Percentiles rank a stretch among this genome's conserved stretches.
Conservation (phyloP, 2,888 invertebrate species). For the Mythimna albipuncta region DNA sequence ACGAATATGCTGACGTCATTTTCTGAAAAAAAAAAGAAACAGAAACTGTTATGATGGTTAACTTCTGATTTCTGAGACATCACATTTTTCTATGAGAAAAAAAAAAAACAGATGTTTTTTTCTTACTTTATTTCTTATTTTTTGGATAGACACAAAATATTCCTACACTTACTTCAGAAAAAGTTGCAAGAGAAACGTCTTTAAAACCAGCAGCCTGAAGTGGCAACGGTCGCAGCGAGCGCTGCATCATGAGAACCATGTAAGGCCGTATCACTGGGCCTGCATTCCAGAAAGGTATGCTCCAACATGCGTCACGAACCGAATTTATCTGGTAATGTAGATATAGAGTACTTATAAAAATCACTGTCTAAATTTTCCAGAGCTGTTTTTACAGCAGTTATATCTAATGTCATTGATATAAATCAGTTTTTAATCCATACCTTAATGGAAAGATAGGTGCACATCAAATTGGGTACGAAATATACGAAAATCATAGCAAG, state of each 20-base stretch:
- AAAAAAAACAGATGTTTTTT: no score
- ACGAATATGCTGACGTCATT: slow-evolving; percentile 42
- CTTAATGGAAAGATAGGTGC: slow-evolving; percentile 51
- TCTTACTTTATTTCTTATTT: background rate
- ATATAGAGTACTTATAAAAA: background rate
- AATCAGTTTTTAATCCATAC: slow-evolving; percentile 46
- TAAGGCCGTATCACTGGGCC: slow-evolving; percentile 75
- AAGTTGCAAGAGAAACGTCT: slow-evolving; percentile 79
- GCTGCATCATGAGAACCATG: slow-evolving; percentile 81
- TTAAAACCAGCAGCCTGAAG: slow-evolving; percentile 77
- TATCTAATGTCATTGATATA: background rate
- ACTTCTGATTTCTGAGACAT: background rate
- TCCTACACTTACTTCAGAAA: slow-evolving; percentile 74
- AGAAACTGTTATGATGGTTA: no score
- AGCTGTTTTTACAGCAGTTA: background rate
- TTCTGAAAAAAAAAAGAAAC: slow-evolving; percentile 18
- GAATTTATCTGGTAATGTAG: slow-evolving; percentile 68
- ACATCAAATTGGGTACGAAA: slow-evolving; percentile 55
- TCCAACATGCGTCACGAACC: slow-evolving; percentile 78
- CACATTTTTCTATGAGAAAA: background rate
- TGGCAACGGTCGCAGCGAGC: slow-evolving; percentile 75
- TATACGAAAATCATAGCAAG: slow-evolving; percentile 24
- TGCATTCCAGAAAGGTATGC: slow-evolving; percentile 79
- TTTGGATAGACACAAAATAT: background rate
- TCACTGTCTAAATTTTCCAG: background rate